These are phyloP conservation scores for Pygmarrhopalites habei DNA, from an alignment of 1,140 invertebrate species.

Conservation along the genomic window DNA sequence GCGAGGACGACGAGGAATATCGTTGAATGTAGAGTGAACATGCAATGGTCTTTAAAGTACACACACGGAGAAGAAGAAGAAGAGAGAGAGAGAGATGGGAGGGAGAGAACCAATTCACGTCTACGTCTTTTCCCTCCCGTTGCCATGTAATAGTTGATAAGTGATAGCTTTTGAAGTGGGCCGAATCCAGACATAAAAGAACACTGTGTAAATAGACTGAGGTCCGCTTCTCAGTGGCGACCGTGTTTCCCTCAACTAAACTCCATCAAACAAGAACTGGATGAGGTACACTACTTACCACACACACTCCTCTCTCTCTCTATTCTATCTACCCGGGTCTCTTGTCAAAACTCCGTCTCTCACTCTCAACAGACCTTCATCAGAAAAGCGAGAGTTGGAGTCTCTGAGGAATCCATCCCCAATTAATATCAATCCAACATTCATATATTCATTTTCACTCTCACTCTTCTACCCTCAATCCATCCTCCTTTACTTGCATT, in stretches of 20 bases:
- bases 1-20: no score
- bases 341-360: not conserved
- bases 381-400: conserved; percentile 4
- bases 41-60: conserved; percentile 1
- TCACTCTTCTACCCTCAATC: not conserved
- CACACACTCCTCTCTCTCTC: not conserved
- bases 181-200: conserved; percentile 33
- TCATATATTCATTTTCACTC: not conserved
- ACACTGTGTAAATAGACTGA: conserved; percentile 33
- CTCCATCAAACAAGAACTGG: no score
- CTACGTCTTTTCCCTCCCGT: no score
- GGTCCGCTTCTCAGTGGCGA: conserved; percentile 28
- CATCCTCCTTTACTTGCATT: no score
- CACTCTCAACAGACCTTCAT: not conserved
- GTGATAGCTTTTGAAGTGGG: conserved; percentile 35
- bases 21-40: conserved; percentile 14
- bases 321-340: conserved; percentile 1
- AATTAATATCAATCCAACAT: conserved; percentile 23
- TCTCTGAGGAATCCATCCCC: conserved; percentile 32
- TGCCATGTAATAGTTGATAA: conserved; percentile 22
- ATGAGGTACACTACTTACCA: not conserved
- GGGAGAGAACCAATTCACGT: conserved; percentile 1
- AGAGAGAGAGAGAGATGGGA: not conserved
- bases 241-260: no score
- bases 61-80: no score